These are phyloP conservation scores for Toxostoma redivivum DNA, from an alignment of 2,113 vertebrate genomes.

Conservation along the genomic window DNA sequence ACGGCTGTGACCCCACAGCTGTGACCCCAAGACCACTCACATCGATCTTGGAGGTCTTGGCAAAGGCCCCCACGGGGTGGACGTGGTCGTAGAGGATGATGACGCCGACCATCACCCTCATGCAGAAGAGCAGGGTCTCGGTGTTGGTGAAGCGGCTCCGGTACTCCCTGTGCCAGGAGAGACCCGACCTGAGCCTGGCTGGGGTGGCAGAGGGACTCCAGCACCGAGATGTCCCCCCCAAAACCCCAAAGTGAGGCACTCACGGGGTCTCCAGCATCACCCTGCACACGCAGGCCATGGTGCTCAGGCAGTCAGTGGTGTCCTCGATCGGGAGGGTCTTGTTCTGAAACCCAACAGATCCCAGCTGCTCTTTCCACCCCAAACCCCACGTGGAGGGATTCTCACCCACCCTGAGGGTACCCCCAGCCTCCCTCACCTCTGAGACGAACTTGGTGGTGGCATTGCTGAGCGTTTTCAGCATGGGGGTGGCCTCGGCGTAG, in stretches of 20 bases:
- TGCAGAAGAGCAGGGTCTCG: conserved; percentile 93
- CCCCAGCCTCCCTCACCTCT: conserved; percentile 70
- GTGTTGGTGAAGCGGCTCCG: conserved; percentile 92
- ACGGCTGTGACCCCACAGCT: fast-evolving
- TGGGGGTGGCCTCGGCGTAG: conserved; percentile 90
- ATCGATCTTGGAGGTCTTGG: conserved; percentile 93
- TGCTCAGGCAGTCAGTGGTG: conserved; percentile 93
- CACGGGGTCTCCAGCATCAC: conserved; percentile 96
- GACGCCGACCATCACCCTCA: conserved; percentile 93
- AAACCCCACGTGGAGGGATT: fast-evolving
- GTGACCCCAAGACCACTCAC: conserved; percentile 61
- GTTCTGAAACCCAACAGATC: conserved; percentile 73
- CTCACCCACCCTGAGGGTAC: fast-evolving
- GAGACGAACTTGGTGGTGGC: conserved; percentile 93
- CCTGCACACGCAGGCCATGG: conserved; percentile 92
- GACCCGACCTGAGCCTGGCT: neutral
- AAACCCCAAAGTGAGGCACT: neutral
- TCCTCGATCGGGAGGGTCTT: conserved; percentile 93
- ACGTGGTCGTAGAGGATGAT: conserved; percentile 95
- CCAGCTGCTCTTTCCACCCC: neutral
- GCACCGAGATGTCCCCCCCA: fast-evolving
- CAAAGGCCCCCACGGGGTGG: conserved; percentile 90
- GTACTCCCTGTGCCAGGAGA: conserved; percentile 75
- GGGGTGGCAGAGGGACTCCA: neutral
- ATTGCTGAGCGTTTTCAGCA: conserved; percentile 91